These are phyloP conservation scores for Salvator merianae DNA, from an alignment of 2,113 vertebrate genomes.

Conservation along the genomic window DNA sequence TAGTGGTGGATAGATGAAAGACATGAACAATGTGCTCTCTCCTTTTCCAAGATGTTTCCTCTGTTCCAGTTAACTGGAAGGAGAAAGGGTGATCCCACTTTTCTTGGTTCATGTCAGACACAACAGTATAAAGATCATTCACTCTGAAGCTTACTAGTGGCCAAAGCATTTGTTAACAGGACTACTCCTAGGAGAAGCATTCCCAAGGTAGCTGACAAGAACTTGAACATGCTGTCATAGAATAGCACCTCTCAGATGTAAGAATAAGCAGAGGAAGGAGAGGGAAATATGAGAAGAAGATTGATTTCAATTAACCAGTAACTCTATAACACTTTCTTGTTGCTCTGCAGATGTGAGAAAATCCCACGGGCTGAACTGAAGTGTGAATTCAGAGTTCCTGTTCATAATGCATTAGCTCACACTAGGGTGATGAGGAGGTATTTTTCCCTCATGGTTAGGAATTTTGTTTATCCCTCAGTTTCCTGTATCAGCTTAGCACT, in stretches of 20 bases:
- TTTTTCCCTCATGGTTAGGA: background rate
- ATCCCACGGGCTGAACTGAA: background rate
- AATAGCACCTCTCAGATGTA: background rate
- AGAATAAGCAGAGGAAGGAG: background rate
- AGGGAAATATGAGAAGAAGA: background rate
- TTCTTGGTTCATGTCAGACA: background rate
- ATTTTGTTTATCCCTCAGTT: background rate
- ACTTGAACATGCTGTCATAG: background rate
- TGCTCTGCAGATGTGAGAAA: background rate
- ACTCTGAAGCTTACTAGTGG: conserved; percentile 6
- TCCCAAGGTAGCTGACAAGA: background rate
- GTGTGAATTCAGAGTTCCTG: background rate
- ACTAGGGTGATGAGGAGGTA: background rate
- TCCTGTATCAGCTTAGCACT: background rate
- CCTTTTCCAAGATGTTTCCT: background rate
- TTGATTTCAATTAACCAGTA: background rate
- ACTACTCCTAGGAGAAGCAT: background rate
- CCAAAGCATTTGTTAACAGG: conserved; percentile 4
- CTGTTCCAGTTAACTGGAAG: background rate
- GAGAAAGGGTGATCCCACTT: no score
- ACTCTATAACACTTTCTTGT: background rate
- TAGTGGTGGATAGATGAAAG: background rate
- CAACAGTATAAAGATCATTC: background rate
- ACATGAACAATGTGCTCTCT: background rate
- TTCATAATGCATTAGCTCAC: conserved; percentile 1